These are phyloP conservation scores for Lasioglossum malachurum DNA, from an alignment of 2,888 invertebrate genomes.

Conservation along the genomic window DNA sequence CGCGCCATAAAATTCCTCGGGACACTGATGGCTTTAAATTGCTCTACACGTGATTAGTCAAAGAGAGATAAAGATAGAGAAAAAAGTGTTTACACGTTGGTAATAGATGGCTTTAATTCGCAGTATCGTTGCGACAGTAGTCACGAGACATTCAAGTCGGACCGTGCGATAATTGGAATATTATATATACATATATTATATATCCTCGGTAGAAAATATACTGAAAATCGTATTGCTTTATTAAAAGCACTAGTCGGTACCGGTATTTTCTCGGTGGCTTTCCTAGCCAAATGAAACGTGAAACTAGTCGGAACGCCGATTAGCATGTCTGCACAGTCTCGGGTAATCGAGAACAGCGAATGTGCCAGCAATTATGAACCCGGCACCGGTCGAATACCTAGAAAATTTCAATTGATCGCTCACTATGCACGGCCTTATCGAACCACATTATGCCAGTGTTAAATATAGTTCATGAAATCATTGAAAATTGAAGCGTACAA, in stretches of 20 bases:
- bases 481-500: slow-evolving; percentile 1
- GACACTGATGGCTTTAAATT: background rate
- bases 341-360: background rate
- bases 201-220: background rate
- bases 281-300: background rate
- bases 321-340: background rate
- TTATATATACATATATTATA: no score
- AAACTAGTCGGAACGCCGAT: background rate
- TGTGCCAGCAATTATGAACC: background rate
- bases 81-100: background rate
- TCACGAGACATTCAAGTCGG: background rate
- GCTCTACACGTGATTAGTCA: background rate
- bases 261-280: background rate
- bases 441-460: background rate
- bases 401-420: background rate
- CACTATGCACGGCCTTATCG: background rate
- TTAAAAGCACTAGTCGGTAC: background rate
- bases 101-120: background rate
- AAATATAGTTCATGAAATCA: slow-evolving; percentile 2
- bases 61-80: background rate
- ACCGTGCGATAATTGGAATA: background rate
- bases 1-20: background rate
- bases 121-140: background rate
- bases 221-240: background rate
- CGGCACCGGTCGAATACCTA: background rate